phyloP scores from a whole-genome alignment of 1,140 invertebrate species.

The Caenorhabditis tropicalis region DNA sequence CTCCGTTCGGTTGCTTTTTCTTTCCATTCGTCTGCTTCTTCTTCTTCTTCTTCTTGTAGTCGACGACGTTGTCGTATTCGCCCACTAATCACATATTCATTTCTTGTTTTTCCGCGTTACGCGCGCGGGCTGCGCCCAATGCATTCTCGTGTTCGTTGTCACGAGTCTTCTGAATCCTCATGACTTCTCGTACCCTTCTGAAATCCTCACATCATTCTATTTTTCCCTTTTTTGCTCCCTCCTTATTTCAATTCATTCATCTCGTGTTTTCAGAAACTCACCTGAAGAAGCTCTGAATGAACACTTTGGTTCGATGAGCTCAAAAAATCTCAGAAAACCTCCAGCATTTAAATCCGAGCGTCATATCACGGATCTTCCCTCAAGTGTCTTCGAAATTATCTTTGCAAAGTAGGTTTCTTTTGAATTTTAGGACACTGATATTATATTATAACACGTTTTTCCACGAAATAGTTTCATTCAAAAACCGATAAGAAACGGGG shows the following conservation, averaged over 20 bases:
- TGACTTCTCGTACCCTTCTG: conserved; percentile 29
- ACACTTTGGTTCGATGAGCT: not conserved
- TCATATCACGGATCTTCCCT: not conserved
- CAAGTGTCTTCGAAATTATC: not conserved
- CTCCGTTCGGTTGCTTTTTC: conserved; percentile 16
- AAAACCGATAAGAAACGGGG: not conserved
- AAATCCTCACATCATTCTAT: conserved; percentile 1
- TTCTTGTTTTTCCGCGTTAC: conserved; percentile 39
- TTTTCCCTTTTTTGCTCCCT: not conserved
- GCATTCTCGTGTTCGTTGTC: conserved; percentile 27
- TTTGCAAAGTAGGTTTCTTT: not conserved
- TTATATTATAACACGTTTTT: not conserved
- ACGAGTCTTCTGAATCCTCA: conserved; percentile 41
- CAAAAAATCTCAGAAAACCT: not conserved
- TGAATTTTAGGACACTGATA: not conserved
- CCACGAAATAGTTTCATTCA: not conserved
- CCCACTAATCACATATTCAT: conserved; percentile 41
- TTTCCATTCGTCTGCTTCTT: not conserved
- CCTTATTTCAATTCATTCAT: not conserved
- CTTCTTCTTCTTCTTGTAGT: not conserved
- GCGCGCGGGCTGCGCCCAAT: conserved; percentile 1
- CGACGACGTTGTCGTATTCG: not conserved
- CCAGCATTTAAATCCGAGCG: not conserved
- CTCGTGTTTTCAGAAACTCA: not conserved
- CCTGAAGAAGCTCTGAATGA: not conserved